Conservation (phyloP, 2,888 invertebrate genomes). For the Ypsolopha scabrella region DNA sequence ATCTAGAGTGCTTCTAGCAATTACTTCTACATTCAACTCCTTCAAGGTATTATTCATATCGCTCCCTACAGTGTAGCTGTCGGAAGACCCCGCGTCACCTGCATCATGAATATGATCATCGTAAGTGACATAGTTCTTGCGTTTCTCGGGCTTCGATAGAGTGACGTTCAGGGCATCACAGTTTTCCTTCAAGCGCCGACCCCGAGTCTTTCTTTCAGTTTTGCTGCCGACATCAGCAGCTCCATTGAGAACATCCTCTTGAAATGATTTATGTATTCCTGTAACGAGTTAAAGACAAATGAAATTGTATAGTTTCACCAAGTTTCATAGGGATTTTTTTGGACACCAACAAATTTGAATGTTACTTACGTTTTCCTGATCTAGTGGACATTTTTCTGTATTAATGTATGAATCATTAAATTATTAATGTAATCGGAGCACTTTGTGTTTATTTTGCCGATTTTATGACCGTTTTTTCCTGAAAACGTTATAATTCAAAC, state of each 20-base stretch:
- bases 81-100: background rate
- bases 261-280: slow-evolving; percentile 41
- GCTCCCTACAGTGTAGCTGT: background rate
- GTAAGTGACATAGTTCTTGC: slow-evolving; percentile 41
- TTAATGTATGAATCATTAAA: too few species aligned
- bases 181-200: slow-evolving; percentile 32
- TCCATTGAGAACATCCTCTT: slow-evolving; percentile 16
- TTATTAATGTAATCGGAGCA: too few species aligned
- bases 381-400: slow-evolving; percentile 41
- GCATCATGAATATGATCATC: slow-evolving; percentile 19
- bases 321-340: background rate
- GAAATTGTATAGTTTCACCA: background rate
- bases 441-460: too few species aligned
- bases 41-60: slow-evolving; percentile 30
- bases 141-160: slow-evolving; percentile 27
- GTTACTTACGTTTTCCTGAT: slow-evolving; percentile 53
- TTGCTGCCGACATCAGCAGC: slow-evolving; percentile 17
- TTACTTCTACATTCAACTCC: slow-evolving; percentile 24
- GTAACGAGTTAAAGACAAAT: slow-evolving; percentile 16
- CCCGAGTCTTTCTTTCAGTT: slow-evolving; percentile 36
- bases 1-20: slow-evolving; percentile 3
- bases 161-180: slow-evolving; percentile 15
- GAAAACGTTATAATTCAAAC: too few species aligned
- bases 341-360: background rate
- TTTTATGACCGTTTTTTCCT: too few species aligned